These are phyloP conservation scores for Pachycephus smyrnensis DNA, from an alignment of 2,888 invertebrate genomes.

Conservation along the genomic window DNA sequence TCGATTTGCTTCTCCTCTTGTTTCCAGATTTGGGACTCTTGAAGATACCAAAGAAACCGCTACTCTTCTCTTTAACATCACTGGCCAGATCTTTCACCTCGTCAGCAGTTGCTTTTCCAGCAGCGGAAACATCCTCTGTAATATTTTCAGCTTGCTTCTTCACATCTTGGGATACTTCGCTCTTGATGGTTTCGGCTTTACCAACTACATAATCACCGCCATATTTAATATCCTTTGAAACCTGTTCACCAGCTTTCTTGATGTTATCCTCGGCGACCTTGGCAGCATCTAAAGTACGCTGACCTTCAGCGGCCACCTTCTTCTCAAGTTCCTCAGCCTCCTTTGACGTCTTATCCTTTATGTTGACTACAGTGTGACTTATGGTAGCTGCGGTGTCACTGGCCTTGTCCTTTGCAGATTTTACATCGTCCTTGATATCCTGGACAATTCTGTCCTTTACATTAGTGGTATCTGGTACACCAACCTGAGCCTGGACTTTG, in stretches of 20 bases:
- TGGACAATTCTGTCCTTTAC: neutral
- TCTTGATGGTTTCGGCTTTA: constrained; percentile 6
- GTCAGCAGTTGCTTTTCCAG: constrained; percentile 20
- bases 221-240: neutral
- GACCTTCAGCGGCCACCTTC: too few species aligned
- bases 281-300: neutral
- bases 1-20: constrained; percentile 33
- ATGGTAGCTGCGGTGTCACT: neutral
- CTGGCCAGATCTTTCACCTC: constrained; percentile 25
- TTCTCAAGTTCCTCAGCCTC: neutral
- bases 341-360: neutral
- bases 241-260: neutral
- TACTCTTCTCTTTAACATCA: constrained; percentile 21
- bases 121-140: neutral
- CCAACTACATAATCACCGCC: too few species aligned
- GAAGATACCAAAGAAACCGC: constrained; percentile 38
- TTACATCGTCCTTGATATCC: neutral
- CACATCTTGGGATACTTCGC: constrained; percentile 28
- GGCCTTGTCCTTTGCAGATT: neutral
- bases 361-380: neutral
- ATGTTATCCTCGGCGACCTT: neutral
- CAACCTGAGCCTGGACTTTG: neutral
- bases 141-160: constrained; percentile 40
- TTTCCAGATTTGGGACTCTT: constrained; percentile 39
- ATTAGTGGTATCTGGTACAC: neutral